Conservation (phyloP, 2,888 invertebrate genomes). For the Platerodrilus igneus region DNA sequence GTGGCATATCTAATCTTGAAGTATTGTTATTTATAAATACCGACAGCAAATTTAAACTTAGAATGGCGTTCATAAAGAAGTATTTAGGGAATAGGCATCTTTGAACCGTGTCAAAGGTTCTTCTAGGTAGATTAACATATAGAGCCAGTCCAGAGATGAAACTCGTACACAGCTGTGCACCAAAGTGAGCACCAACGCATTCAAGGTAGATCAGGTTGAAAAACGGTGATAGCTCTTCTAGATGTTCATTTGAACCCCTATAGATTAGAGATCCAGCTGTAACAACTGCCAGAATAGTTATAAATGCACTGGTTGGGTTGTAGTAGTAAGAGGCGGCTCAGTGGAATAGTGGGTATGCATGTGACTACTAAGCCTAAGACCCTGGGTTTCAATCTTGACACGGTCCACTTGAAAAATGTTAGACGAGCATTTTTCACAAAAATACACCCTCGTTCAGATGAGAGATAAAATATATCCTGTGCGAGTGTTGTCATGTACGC, state of each 20-base stretch:
- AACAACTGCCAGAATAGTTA: conserved; percentile 60
- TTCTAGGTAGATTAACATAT: conserved; percentile 80
- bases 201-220: conserved; percentile 69
- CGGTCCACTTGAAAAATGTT: no score
- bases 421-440: no score
- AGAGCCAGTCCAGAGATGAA: conserved; percentile 83
- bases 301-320: conserved; percentile 75
- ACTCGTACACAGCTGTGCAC: conserved; percentile 90
- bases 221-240: conserved; percentile 42
- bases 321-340: conserved; percentile 61
- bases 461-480: no score
- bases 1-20: conserved; percentile 46
- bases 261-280: conserved; percentile 51
- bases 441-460: no score
- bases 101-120: conserved; percentile 83
- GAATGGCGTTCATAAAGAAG: conserved; percentile 71
- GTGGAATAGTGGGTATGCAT: no score
- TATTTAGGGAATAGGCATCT: conserved; percentile 82
- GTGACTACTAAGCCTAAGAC: no score
- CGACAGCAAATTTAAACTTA: conserved; percentile 69
- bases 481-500: no score
- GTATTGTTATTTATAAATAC: conserved; percentile 66
- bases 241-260: conserved; percentile 38
- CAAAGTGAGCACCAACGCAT: conserved; percentile 76
- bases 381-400: no score